Percentiles rank a stretch among this genome's conserved stretches.
These are phyloP conservation scores for Agrenia bidenticulata DNA, from an alignment of 2,888 invertebrate genomes.

Conservation along the genomic window DNA sequence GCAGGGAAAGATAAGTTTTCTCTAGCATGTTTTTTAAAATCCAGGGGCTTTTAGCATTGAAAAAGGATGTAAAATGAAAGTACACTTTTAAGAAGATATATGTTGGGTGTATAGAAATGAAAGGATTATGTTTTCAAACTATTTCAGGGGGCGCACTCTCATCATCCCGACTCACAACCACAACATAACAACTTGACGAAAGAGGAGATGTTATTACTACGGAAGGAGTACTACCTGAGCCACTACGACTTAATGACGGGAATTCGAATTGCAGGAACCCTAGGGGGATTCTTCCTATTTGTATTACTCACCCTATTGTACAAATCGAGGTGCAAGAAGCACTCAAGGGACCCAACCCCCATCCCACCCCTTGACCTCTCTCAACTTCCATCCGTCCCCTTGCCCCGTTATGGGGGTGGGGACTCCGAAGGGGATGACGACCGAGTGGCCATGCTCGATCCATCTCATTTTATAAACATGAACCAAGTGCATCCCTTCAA, in stretches of 20 bases:
- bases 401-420: background rate
- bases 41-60: too few species aligned
- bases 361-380: slow-evolving; percentile 9
- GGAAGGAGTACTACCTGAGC: slow-evolving; percentile 75
- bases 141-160: too few species aligned
- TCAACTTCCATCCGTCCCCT: slow-evolving; percentile 13
- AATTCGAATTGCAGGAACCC: slow-evolving; percentile 83
- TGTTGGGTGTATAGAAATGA: too few species aligned
- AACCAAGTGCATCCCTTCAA: slow-evolving; percentile 22
- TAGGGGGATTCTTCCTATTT: slow-evolving; percentile 86
- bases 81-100: too few species aligned
- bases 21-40: too few species aligned
- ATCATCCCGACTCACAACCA: too few species aligned
- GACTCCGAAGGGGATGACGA: slow-evolving; percentile 12
- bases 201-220: slow-evolving; percentile 56
- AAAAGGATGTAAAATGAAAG: too few species aligned
- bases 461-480: slow-evolving; percentile 22
- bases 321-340: slow-evolving; percentile 71
- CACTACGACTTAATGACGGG: slow-evolving; percentile 94
- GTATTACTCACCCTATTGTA: slow-evolving; percentile 89
- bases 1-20: too few species aligned
- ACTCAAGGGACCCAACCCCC: slow-evolving; percentile 20
- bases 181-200: too few species aligned
- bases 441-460: slow-evolving; percentile 4
- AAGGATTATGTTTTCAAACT: too few species aligned